Evolutionary conservation across 1,140 invertebrate species (phyloP), one percentile per base, ranked within the genome.

Genomic region (Drosophila fuyamai): DNA sequence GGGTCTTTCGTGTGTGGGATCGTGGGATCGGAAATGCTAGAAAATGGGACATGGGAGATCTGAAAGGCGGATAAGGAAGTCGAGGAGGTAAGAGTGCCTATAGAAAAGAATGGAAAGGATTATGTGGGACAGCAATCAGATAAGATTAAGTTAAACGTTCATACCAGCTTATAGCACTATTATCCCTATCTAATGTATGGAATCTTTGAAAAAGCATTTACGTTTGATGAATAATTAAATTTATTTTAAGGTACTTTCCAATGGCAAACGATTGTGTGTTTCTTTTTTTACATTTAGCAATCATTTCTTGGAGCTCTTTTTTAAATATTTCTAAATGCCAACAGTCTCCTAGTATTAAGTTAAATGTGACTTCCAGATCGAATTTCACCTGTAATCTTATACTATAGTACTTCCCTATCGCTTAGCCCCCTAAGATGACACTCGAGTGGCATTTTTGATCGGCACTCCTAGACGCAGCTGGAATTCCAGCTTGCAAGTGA

Each of bases 11-110:
- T 58, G 47, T 67, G 53, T 75, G 53, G 53, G 72, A 76, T 66
- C 82, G 82, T 82, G 82, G 79, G 82, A 86, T 88, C 82, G 82
- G 82, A 86, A 86, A 86, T 82, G 79, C 68, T 67, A 46, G 58
- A 67, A 53, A 70, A 72, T 61, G 41, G 62, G 66, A 81, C 68
- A 76, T 57, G 73, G 43, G 41, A 67, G 62, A 59, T 77, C 38
- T 47, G 13, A 41, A 48, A 55, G 63, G 14, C n/a, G 47, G 72
- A 75, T 75, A 75, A 75, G 72, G 71, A 75, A 65, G 51, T 75
- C 38, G 59, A 38, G 35, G 51, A 56, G 46, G 58, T 63, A 38
- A 74, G 46, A 23, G 27, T 62, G 47, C 16, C 56, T 43, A 10
- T 29, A 1, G 13, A 14, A 66, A 9, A 38, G 62, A 38, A 41